A percentile compares a stretch with the other conserved stretches of the same genome.
These are phyloP conservation scores for Aurelia aurita complex sp. Pacific DNA, from an alignment of 30 jellyfish, hydroid and myxozoan species.

Conservation along the genomic window DNA sequence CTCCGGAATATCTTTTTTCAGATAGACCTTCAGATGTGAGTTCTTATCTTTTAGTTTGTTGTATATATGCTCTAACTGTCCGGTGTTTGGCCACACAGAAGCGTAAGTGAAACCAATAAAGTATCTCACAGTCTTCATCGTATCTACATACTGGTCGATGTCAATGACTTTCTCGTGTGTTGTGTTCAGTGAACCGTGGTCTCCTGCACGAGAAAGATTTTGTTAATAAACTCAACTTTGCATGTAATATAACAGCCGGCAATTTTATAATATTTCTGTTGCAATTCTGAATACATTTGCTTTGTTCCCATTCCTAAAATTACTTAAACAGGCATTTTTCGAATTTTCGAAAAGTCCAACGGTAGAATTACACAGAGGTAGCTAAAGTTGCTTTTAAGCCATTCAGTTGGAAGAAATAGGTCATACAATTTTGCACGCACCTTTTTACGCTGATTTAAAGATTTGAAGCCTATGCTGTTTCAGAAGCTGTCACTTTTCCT, in stretches of 20 bases:
- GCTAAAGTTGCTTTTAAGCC: too few relatives aligned
- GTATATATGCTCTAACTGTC: constrained; percentile 49
- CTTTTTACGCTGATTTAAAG: too few relatives aligned
- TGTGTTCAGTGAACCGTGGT: constrained; percentile 84
- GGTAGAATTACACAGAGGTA: too few relatives aligned
- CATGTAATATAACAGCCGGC: not conserved
- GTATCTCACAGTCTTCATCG: constrained; percentile 31
- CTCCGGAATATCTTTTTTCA: constrained; percentile 83
- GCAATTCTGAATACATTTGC: not conserved
- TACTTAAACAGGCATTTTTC: too few relatives aligned
- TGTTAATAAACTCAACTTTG: not conserved
- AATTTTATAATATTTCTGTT: not conserved
- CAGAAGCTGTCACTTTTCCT: not conserved
- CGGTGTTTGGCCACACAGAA: constrained; percentile 67
- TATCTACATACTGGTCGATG: constrained; percentile 71
- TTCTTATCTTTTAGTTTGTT: constrained; percentile 46
- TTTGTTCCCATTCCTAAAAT: too few relatives aligned
- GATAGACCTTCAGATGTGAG: constrained; percentile 67
- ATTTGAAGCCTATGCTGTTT: not conserved
- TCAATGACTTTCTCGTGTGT: constrained; percentile 67
- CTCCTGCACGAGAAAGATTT: constrained; percentile 66
- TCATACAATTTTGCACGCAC: too few relatives aligned
- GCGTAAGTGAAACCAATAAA: constrained; percentile 70
- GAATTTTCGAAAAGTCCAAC: too few relatives aligned
- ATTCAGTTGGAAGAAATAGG: too few relatives aligned